phyloP scores from a whole-genome alignment of 2,797 vertebrate species.

The Eospalax fontanierii region DNA sequence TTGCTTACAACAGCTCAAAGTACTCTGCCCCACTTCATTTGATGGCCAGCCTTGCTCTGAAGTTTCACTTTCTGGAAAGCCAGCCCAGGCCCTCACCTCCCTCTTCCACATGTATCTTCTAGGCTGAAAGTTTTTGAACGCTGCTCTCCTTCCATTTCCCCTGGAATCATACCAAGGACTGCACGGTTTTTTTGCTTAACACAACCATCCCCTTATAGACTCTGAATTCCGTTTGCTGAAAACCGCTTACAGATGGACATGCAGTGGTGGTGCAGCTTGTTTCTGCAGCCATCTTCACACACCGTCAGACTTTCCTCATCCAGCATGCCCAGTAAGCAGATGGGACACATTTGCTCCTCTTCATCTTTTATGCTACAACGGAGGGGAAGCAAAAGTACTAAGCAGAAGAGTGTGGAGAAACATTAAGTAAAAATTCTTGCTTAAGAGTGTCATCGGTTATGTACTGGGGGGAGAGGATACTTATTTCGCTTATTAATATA shows the following conservation, averaged over 20 bases:
- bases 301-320: constrained; percentile 95
- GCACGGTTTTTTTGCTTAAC: not conserved
- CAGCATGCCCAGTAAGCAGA: constrained; percentile 95
- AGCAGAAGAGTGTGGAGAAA: not conserved
- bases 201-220: not conserved
- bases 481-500: not conserved
- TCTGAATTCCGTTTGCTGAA: not conserved
- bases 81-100: not conserved
- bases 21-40: not conserved
- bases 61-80: not conserved
- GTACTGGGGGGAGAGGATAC: no score
- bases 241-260: constrained; percentile 95
- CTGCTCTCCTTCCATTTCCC: not conserved
- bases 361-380: constrained; percentile 93
- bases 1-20: not conserved
- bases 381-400: constrained; percentile 10
- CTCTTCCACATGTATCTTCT: not conserved
- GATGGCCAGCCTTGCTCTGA: not conserved
- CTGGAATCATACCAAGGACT: not conserved
- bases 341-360: constrained; percentile 97
- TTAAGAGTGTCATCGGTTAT: not conserved
- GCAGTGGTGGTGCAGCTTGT: constrained; percentile 97
- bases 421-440: not conserved
- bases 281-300: constrained; percentile 95
- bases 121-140: not conserved